Conservation (phyloP, 2,888 invertebrate species). For the Drosophila nr. fundita region DNA sequence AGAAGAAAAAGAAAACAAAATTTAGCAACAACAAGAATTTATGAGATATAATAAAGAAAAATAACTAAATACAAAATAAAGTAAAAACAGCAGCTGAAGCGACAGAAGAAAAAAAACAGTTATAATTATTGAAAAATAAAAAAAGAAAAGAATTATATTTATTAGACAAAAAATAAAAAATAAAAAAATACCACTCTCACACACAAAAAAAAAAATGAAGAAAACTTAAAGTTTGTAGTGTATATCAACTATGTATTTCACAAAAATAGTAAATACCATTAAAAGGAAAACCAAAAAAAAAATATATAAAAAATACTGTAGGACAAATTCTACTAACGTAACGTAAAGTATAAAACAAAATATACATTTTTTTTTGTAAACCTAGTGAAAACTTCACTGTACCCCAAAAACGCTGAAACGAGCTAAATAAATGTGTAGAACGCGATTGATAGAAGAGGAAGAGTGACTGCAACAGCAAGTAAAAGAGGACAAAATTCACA, state of each 20-base stretch:
- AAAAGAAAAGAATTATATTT: slow-evolving; percentile 67
- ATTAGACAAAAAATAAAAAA: slow-evolving; percentile 61
- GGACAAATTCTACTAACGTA: slow-evolving; percentile 68
- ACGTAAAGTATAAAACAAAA: slow-evolving; percentile 37
- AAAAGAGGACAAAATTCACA: slow-evolving; percentile 25
- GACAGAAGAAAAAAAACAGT: slow-evolving; percentile 45
- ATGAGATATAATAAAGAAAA: slow-evolving; percentile 77
- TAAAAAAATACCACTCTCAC: slow-evolving; percentile 43
- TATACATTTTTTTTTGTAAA: slow-evolving; percentile 63
- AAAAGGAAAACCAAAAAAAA: slow-evolving; percentile 35
- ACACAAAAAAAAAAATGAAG: slow-evolving; percentile 37
- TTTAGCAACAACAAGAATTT: slow-evolving; percentile 81
- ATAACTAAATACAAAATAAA: slow-evolving; percentile 64
- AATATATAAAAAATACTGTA: slow-evolving; percentile 56
- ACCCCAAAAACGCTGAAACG: slow-evolving; percentile 42
- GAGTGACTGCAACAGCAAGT: slow-evolving; percentile 1
- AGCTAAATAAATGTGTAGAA: slow-evolving; percentile 36
- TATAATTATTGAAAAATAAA: slow-evolving; percentile 43
- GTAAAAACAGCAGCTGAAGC: slow-evolving; percentile 45
- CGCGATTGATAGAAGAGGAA: slow-evolving; percentile 9
- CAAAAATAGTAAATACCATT: slow-evolving; percentile 62
- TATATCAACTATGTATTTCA: slow-evolving; percentile 75
- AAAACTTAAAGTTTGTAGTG: slow-evolving; percentile 73
- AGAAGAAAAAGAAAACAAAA: slow-evolving; percentile 68
- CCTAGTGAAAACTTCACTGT: slow-evolving; percentile 57